Base-by-base conservation (phyloP, 1,140 invertebrate genomes). In the Macrosteles quadrilineatus region DNA sequence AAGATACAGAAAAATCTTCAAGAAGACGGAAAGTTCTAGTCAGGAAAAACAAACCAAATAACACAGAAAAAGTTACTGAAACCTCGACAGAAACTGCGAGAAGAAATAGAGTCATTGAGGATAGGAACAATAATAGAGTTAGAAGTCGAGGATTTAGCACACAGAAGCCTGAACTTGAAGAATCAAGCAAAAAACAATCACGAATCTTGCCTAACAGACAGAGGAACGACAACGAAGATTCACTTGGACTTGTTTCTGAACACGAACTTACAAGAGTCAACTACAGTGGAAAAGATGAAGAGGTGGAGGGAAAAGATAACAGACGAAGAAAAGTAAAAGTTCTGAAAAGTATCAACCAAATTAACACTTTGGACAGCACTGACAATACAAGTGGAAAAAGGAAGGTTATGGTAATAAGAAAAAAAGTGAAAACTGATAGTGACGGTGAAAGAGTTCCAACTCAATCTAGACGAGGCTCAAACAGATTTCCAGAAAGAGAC, bases 31-130 rank as follows among this genome's bases (percentile, higher is more conserved):
- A 45, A 43, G 63, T 66, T 9, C 25, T 66, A 43, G 63, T 66
- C 23, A 40, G 63, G 31, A 66, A 66, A 43, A 66, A 66, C 17
- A 66, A 66, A 66, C n/a, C n/a, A 23, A 66, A 43, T 21, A 14
- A 9, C 9, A 25, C 32, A 43, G 9, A n/a, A 12, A 21, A 25
- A 43, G n/a, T n/a, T 32, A 1, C 31, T 32, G 59, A 64, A n/a
- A 32, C 2, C 32, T 17, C 4, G 9, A 32, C n/a, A 64, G 29
- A 32, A 40, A 64, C 32, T 2, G 25, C 2, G 6, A n/a, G n/a
- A 36, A 50, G 47, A 19, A 50, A 50, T n/a, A 50, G 21, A n/a
- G n/a, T 19, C n/a, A 19, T 23, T 50, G 21, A 23, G n/a, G 47
- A 23, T 9, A n/a, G 47, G n/a, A 50, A n/a, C n/a, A 50, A n/a